Base-by-base conservation (phyloP, 1,140 invertebrate genomes). In the Caenorhabditis brenneri region DNA sequence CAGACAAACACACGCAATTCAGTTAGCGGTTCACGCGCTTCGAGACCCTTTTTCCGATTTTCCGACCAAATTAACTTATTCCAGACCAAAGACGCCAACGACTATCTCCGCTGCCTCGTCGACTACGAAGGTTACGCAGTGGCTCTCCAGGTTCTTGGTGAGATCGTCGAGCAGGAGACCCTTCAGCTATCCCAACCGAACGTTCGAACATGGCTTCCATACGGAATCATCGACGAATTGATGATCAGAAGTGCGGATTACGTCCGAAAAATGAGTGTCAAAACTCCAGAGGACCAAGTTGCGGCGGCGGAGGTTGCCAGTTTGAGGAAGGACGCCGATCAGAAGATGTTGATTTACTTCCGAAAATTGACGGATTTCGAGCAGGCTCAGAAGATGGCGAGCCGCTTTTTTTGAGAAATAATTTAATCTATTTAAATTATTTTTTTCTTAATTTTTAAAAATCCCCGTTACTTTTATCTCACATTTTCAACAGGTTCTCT, bases 271-370 rank as follows among this genome's bases (percentile, higher is more conserved):
- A 74, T 42, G 65, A 36, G 36, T 15, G 10, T 6, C 4, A 42
- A 74, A 46, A 33, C 65, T 10, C 65, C 65, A 24, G 65, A 74
- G n/a, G 65, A 74, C 6, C 36, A 42, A 22, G 36, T 74, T 10
- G n/a, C n/a, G 10, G 65, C 65, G 6, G 22, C 36, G 4, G 65
- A 74, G 24, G 65, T 74, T 7, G 65, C 65, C 19, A 74, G 24
- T 42, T 12, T 74, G 33, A 42, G 65, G n/a, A 42, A 74, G n/a
- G 33, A 10, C n/a, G 65, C 65, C n/a, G 65, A 74, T 42, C 36
- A 74, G 22, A 74, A 74, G n/a, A 9, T 74, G 36, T 22, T 42
- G 65, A 74, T 42, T n/a, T 74, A 74, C 24, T 74, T 74, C 65
- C 65, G 65, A 0, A 74, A 74, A 74, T n/a, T 74, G 10, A 6